Evolutionary conservation across 2,113 vertebrate species (phyloP).

Genomic region (Suricata suricatta): DNA sequence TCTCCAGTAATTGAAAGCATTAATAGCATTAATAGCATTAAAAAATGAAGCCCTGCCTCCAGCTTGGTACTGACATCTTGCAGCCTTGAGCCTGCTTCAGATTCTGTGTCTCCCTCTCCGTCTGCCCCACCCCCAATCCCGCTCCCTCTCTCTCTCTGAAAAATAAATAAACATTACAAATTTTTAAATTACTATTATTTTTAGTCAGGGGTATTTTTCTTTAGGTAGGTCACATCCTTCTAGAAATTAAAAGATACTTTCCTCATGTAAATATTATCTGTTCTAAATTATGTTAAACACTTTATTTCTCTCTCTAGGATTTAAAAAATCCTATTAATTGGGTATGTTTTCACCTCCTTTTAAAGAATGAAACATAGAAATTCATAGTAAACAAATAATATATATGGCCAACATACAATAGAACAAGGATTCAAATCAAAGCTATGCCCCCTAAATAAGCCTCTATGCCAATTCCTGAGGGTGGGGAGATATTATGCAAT

Average conservation of each 20-base stretch:
- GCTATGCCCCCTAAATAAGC: background rate
- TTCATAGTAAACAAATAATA: background rate
- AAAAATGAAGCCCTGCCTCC: no score
- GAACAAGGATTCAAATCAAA: background rate
- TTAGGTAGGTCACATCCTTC: background rate
- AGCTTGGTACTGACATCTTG: no score
- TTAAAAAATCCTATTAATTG: background rate
- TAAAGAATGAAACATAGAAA: background rate
- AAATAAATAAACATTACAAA: no score
- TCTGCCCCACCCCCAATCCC: no score
- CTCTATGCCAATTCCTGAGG: background rate
- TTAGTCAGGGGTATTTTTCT: background rate
- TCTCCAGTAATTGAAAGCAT: no score
- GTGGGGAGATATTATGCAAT: background rate
- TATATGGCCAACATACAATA: background rate
- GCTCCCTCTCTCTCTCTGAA: no score
- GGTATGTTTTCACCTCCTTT: background rate
- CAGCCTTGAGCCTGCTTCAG: no score
- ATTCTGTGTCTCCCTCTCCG: no score
- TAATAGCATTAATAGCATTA: no score
- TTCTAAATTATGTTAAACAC: background rate
- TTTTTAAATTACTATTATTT: background rate
- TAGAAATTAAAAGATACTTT: background rate
- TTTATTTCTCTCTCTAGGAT: background rate
- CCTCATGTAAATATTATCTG: background rate